Conservation (phyloP, 2,888 invertebrate genomes). For the Theretra japonica region DNA sequence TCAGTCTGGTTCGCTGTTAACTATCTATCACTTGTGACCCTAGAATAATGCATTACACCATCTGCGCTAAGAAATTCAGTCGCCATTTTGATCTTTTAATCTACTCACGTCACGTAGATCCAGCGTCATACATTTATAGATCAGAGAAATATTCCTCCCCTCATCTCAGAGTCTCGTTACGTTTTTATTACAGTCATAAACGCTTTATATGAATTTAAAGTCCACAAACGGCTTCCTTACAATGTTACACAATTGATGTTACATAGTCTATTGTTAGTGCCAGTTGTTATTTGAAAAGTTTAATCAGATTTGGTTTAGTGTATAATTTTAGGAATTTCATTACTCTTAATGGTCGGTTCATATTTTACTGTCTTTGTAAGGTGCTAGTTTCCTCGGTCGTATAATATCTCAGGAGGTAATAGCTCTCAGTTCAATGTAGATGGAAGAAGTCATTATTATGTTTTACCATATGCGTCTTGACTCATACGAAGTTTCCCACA, state of each 20-base stretch:
- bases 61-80: too few species aligned
- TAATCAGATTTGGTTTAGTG: neutral
- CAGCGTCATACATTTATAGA: slow-evolving; percentile 4
- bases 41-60: too few species aligned
- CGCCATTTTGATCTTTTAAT: too few species aligned
- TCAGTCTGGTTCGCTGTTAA: too few species aligned
- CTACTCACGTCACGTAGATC: neutral
- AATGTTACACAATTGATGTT: slow-evolving; percentile 19
- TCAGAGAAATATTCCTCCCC: slow-evolving; percentile 27
- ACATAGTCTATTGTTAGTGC: slow-evolving; percentile 19
- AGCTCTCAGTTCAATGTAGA: too few species aligned
- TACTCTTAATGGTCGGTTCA: neutral
- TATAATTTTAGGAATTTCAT: slow-evolving; percentile 6
- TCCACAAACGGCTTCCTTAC: slow-evolving; percentile 34
- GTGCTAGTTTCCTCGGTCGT: too few species aligned
- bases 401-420: too few species aligned
- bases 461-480: too few species aligned
- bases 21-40: too few species aligned
- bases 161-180: slow-evolving; percentile 36
- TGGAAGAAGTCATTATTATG: too few species aligned
- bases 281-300: neutral
- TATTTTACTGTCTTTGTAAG: neutral
- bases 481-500: too few species aligned
- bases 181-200: slow-evolving; percentile 50
- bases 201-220: slow-evolving; percentile 36